Evolutionary conservation across 2,113 vertebrate genomes (phyloP).

Genomic region (Ceyx margarethae): DNA sequence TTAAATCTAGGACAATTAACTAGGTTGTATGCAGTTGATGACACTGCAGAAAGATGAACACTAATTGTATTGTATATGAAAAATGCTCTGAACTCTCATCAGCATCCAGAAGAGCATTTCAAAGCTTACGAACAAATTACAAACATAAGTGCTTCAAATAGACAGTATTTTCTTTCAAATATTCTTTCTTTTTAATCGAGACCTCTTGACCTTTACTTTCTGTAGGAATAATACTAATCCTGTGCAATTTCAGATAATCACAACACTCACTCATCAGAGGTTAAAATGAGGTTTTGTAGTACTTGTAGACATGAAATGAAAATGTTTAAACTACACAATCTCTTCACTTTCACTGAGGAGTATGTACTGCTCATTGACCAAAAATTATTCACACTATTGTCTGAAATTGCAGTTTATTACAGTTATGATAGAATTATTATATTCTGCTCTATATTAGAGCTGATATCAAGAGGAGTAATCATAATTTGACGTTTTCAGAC

Average conservation of each 20-base stretch:
- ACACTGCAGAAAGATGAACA: not conserved
- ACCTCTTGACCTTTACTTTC: constrained; percentile 9
- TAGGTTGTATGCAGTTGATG: not conserved
- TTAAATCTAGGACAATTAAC: constrained; percentile 21
- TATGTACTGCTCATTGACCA: constrained; percentile 34
- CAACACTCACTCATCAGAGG: constrained; percentile 1
- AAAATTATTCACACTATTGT: constrained; percentile 28
- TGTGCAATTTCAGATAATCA: constrained; percentile 16
- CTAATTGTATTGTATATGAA: not conserved
- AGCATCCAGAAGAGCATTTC: not conserved
- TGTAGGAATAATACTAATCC: not conserved
- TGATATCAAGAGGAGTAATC: constrained; percentile 3
- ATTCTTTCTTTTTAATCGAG: not conserved
- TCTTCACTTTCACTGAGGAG: not conserved
- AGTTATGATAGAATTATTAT: constrained; percentile 34
- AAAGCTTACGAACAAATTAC: not conserved
- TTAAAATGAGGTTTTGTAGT: constrained; percentile 2
- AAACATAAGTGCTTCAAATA: not conserved
- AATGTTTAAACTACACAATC: not conserved
- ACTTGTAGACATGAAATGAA: constrained; percentile 5
- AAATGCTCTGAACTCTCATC: not conserved
- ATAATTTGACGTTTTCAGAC: not conserved
- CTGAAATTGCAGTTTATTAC: constrained; percentile 43
- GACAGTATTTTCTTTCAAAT: not conserved
- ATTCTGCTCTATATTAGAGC: not conserved